A percentile compares a stretch with the other conserved stretches of the same genome.
phyloP scores from a whole-genome alignment of 2,888 invertebrate species.

The Neria commutata region DNA sequence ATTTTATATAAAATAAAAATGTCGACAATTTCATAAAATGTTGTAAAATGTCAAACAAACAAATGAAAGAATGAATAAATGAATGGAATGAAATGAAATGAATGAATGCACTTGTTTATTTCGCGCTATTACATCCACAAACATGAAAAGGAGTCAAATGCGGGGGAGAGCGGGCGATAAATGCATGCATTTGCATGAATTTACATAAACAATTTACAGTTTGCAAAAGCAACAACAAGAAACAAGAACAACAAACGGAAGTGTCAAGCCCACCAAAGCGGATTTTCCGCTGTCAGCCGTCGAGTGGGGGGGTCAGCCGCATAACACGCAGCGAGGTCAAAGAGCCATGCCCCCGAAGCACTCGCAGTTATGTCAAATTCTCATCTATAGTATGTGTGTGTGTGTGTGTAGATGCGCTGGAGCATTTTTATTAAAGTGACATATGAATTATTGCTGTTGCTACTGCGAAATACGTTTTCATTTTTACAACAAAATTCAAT shows the following conservation, averaged over 20 bases:
- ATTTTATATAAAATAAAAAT: too few species aligned
- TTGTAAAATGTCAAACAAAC: not conserved
- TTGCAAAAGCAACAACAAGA: constrained; percentile 30
- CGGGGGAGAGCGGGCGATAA: not conserved
- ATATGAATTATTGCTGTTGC: constrained; percentile 33
- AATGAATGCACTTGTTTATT: not conserved
- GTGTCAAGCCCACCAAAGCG: constrained; percentile 34
- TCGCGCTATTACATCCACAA: too few species aligned
- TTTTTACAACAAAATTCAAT: too few species aligned
- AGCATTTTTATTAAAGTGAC: constrained; percentile 33
- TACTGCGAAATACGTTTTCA: too few species aligned
- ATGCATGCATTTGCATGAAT: constrained; percentile 13
- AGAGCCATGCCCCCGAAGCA: too few species aligned
- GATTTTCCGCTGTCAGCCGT: constrained; percentile 29
- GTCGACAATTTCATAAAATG: too few species aligned
- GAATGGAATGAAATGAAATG: not conserved
- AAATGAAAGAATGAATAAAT: not conserved
- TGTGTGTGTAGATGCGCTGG: constrained; percentile 14
- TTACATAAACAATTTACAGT: constrained; percentile 34
- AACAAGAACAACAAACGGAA: constrained; percentile 40
- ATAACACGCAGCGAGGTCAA: too few species aligned
- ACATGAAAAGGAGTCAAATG: too few species aligned
- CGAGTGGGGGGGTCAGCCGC: not conserved
- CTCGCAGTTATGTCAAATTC: not conserved
- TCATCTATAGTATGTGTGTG: not conserved